Conservation (phyloP, 2,797 vertebrate species). For the Micrastur ruficollis region DNA sequence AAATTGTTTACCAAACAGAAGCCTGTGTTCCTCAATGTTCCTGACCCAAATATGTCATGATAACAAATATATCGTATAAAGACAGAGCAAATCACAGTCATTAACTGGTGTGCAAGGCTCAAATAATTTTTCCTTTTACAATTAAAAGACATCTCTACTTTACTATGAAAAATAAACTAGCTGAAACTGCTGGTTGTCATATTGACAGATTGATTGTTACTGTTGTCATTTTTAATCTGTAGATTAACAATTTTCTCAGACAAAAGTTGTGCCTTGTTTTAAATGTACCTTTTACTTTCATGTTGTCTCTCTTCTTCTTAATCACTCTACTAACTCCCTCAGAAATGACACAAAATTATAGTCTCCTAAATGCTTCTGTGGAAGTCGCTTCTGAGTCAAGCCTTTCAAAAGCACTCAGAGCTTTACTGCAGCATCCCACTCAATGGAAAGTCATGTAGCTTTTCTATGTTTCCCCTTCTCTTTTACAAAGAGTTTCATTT, state of each 20-base stretch:
- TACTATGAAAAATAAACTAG: neutral
- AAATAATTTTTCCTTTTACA: constrained; percentile 32
- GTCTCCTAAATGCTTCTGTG: neutral
- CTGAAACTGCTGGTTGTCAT: constrained; percentile 26
- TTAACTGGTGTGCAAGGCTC: constrained; percentile 26
- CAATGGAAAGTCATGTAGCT: neutral
- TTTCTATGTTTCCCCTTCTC: neutral
- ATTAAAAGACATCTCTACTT: neutral
- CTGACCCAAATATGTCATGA: constrained; percentile 66
- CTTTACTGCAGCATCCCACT: neutral
- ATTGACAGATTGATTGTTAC: neutral
- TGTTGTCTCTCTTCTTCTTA: neutral
- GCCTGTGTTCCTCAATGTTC: constrained; percentile 27
- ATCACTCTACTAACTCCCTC: neutral
- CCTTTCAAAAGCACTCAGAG: neutral
- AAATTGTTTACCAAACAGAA: constrained; percentile 46
- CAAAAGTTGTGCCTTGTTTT: neutral
- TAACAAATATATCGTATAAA: constrained; percentile 32
- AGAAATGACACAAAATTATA: constrained; percentile 22
- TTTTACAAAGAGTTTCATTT: neutral
- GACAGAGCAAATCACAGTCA: constrained; percentile 58
- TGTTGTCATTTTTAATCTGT: constrained; percentile 15
- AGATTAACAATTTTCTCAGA: neutral
- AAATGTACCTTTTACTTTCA: neutral
- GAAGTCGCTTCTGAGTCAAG: neutral